Conservation (phyloP, 1,140 invertebrate genomes). For the Colletes latitarsis region DNA sequence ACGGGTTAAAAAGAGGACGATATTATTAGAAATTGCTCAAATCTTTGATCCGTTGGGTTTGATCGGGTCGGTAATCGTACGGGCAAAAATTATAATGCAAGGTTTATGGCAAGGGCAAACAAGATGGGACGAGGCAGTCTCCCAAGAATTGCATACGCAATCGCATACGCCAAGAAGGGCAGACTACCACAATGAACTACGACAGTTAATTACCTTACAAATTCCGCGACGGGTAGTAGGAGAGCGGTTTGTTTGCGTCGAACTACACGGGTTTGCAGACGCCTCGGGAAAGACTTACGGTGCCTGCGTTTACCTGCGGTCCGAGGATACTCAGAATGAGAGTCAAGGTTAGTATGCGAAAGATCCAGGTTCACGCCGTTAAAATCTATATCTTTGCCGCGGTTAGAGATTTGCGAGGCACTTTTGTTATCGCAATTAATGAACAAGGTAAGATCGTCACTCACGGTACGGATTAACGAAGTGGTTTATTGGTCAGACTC, state of each 20-base stretch:
- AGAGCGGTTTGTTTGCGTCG: neutral
- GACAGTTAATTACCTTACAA: neutral
- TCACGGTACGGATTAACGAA: neutral
- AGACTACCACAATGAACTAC: neutral
- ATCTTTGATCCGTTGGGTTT: slow-evolving; percentile 18
- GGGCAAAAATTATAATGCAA: slow-evolving; percentile 8
- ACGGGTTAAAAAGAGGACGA: neutral
- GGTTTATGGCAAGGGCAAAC: neutral
- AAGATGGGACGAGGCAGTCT: slow-evolving; percentile 1
- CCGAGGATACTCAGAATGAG: neutral
- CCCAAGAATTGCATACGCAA: neutral
- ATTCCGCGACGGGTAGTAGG: neutral
- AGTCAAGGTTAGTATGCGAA: neutral
- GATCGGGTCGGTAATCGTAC: neutral
- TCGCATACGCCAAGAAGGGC: too few relatives aligned
- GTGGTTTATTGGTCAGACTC: slow-evolving; percentile 3
- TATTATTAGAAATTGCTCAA: slow-evolving; percentile 2
- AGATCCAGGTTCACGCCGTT: slow-evolving; percentile 26
- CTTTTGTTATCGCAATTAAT: neutral
- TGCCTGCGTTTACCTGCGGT: neutral
- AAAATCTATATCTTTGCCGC: neutral
- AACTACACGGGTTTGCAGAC: slow-evolving; percentile 13
- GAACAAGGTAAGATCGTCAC: neutral
- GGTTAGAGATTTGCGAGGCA: slow-evolving; percentile 6
- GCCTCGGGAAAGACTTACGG: neutral